phyloP scores from a whole-genome alignment of 2,888 invertebrate species.

The Heliconius ethilla region DNA sequence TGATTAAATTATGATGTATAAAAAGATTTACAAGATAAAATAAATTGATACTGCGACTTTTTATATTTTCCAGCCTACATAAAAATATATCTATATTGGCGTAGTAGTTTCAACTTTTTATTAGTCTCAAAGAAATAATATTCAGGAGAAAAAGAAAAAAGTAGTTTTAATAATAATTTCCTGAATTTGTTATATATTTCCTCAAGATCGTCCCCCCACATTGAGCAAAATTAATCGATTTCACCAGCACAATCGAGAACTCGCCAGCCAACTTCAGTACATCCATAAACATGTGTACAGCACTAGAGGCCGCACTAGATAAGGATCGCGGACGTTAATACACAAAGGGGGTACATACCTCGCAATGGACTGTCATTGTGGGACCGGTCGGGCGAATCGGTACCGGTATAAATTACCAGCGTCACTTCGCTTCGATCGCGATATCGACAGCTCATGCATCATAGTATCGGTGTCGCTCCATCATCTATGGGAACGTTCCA shows the following conservation, averaged over 20 bases:
- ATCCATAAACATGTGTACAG: conserved; percentile 37
- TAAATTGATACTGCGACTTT: not conserved
- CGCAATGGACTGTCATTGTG: conserved; percentile 43
- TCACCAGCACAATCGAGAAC: conserved; percentile 21
- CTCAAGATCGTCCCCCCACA: not conserved
- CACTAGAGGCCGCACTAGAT: conserved; percentile 35
- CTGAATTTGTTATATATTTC: not conserved
- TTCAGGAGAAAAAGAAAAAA: not conserved
- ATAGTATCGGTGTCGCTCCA: conserved; percentile 52
- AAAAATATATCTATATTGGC: not conserved
- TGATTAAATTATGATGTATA: conserved; percentile 10
- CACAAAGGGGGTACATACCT: conserved; percentile 42
- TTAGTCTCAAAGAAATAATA: no score
- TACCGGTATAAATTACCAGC: conserved; percentile 48
- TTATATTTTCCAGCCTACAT: not conserved
- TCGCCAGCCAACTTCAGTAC: conserved; percentile 17
- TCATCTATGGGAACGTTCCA: conserved; percentile 45
- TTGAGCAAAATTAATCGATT: conserved; percentile 11
- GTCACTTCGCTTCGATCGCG: conserved; percentile 47
- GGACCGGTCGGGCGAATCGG: conserved; percentile 48
- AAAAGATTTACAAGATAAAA: conserved; percentile 15
- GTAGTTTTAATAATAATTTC: no score
- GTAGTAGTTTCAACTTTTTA: not conserved
- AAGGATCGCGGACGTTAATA: conserved; percentile 38
- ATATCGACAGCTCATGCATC: conserved; percentile 54